These are phyloP conservation scores for Mastomys coucha DNA, from an alignment of 2,113 vertebrate genomes.

Conservation along the genomic window DNA sequence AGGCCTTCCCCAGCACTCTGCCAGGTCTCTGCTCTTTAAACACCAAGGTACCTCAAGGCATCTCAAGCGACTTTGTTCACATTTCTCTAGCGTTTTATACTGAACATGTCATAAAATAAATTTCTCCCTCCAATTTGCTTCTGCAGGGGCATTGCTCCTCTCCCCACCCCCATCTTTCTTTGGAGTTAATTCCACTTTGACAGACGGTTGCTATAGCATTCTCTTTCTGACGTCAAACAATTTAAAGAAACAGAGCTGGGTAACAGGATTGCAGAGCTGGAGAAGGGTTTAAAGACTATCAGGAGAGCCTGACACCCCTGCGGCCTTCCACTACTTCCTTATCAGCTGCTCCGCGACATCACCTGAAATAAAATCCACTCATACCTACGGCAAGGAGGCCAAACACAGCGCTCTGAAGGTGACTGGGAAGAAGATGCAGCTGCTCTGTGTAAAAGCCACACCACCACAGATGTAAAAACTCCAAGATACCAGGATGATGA, in stretches of 20 bases:
- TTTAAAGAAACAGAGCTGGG: constrained; percentile 83
- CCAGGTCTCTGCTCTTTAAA: constrained; percentile 29
- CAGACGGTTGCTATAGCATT: constrained; percentile 90
- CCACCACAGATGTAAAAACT: constrained; percentile 15
- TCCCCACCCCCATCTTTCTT: constrained; percentile 83
- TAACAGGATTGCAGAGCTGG: constrained; percentile 55
- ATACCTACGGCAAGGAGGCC: not conserved
- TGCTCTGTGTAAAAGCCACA: constrained; percentile 54
- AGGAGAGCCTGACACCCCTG: constrained; percentile 32
- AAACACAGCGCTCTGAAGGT: not conserved
- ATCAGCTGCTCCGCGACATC: constrained; percentile 29
- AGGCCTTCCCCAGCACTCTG: constrained; percentile 16
- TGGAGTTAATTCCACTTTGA: constrained; percentile 87
- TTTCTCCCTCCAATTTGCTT: constrained; percentile 72
- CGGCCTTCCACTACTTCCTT: not conserved
- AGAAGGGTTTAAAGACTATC: constrained; percentile 56
- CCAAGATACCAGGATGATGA: not conserved
- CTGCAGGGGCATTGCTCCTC: constrained; percentile 71
- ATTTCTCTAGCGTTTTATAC: constrained; percentile 54
- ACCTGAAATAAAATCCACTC: constrained; percentile 44
- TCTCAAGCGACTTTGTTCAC: not conserved
- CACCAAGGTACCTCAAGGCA: not conserved
- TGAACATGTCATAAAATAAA: constrained; percentile 71
- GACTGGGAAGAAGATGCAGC: constrained; percentile 1
- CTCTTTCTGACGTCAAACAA: constrained; percentile 88